phyloP scores from a whole-genome alignment of 2,113 vertebrate species.

The Nasalis larvatus region DNA sequence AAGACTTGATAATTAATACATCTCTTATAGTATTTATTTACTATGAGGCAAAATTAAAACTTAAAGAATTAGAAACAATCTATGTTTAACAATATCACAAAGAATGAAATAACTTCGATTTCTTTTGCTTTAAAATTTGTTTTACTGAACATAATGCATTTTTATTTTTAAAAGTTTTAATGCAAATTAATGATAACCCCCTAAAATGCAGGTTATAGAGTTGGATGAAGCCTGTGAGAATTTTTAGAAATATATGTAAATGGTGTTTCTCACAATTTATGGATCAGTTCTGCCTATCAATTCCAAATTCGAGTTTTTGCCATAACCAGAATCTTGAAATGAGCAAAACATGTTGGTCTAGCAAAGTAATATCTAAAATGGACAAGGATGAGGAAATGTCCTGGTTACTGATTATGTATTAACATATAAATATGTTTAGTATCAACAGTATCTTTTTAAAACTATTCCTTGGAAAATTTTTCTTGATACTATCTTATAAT shows the following conservation, averaged over 20 bases:
- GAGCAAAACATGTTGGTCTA: background rate
- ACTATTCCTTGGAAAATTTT: background rate
- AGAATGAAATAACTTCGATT: background rate
- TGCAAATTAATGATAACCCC: background rate
- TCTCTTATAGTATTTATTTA: background rate
- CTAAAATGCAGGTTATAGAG: background rate
- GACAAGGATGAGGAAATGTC: background rate
- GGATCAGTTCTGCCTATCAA: background rate
- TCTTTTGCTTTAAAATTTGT: background rate
- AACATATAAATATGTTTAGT: background rate
- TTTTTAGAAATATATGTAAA: background rate
- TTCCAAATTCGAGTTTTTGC: background rate
- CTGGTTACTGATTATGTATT: background rate
- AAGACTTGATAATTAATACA: background rate
- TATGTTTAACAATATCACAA: background rate
- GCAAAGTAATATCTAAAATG: background rate
- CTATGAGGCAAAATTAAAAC: background rate
- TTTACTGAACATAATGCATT: background rate
- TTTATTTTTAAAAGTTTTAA: background rate
- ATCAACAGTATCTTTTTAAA: background rate
- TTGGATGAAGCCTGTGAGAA: background rate
- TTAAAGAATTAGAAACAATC: background rate
- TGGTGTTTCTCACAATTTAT: background rate
- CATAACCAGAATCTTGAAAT: conserved; percentile 3
- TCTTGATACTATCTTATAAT: background rate